A percentile compares a stretch with the other conserved stretches of the same genome.
Conservation (phyloP, 2,888 invertebrate genomes). For the Cryptus armator region DNA sequence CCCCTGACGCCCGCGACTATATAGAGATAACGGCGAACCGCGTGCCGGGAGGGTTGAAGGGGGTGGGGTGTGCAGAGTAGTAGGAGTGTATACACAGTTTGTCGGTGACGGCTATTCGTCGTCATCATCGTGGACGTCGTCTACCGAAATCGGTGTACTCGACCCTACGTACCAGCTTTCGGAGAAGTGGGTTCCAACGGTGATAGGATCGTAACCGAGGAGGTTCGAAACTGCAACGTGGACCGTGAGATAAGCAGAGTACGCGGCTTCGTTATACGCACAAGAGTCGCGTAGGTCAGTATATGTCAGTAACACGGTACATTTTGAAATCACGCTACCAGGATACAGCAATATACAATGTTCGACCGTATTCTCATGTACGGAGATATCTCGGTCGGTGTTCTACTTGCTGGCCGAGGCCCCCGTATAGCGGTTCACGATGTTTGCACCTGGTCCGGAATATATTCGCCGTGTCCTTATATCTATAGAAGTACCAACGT, state of each 20-base stretch:
- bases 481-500: slow-evolving; percentile 11
- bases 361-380: not conserved
- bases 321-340: slow-evolving; percentile 4
- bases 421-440: not conserved
- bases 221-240: slow-evolving; percentile 21
- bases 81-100: slow-evolving; percentile 2
- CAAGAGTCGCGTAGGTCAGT: slow-evolving; percentile 39
- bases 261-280: not conserved
- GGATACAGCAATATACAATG: not conserved
- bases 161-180: not conserved
- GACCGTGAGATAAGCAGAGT: slow-evolving; percentile 16
- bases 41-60: slow-evolving; percentile 2
- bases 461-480: slow-evolving; percentile 25
- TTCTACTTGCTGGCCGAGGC: not conserved
- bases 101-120: not conserved
- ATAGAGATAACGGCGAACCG: slow-evolving; percentile 29
- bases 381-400: slow-evolving; percentile 1
- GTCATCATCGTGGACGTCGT: slow-evolving; percentile 38
- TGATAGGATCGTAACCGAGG: not conserved
- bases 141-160: slow-evolving; percentile 53
- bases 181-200: too few relatives aligned
- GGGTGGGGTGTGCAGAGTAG: slow-evolving; percentile 2
- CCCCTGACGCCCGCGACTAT: slow-evolving; percentile 38
- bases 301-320: slow-evolving; percentile 7
- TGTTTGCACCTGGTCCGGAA: slow-evolving; percentile 21